Base-by-base conservation (phyloP, 1,140 invertebrate species). In the Phymorhynchus buccinoides region DNA sequence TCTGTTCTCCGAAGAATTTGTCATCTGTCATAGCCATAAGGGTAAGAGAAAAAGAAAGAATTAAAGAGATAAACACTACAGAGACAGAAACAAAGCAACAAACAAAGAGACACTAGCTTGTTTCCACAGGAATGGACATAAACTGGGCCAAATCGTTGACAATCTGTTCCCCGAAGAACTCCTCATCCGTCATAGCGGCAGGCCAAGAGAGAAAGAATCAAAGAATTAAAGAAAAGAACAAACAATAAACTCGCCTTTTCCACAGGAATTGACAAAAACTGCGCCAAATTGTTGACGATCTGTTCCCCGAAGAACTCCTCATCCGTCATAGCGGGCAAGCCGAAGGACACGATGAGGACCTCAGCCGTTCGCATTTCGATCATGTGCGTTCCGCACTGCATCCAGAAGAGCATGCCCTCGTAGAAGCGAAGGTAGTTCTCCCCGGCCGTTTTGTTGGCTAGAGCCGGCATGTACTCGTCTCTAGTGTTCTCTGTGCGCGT, bases 161-260 rank as follows among this genome's bases (percentile, higher is more conserved):
- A 9, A 93, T 85, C 52, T 91, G 86, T 35, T 90, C 88, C 0
- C 92, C 91, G 82, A 91, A 93, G 88, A 93, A 93, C 14, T 92
- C 88, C 52, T 90, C 89, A 0, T 89, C 88, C 0, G 88, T 91
- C 84, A 92, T 87, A n/a, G n/a, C n/a, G n/a, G n/a, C n/a, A n/a
- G n/a, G n/a, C n/a, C n/a, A n/a, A n/a, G n/a, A n/a, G n/a, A n/a
- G n/a, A n/a, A n/a, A n/a, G n/a, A n/a, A n/a, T n/a, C n/a, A n/a
- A n/a, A n/a, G n/a, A n/a, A n/a, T n/a, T n/a, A n/a, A n/a, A n/a
- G n/a, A n/a, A n/a, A n/a, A n/a, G n/a, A n/a, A n/a, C n/a, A n/a
- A n/a, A n/a, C n/a, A n/a, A n/a, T n/a, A n/a, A n/a, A n/a, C n/a
- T n/a, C n/a, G n/a, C n/a, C n/a, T n/a, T n/a, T n/a, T n/a, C n/a